These are phyloP conservation scores for Meganola albula DNA, from an alignment of 2,888 invertebrate genomes.

Conservation along the genomic window DNA sequence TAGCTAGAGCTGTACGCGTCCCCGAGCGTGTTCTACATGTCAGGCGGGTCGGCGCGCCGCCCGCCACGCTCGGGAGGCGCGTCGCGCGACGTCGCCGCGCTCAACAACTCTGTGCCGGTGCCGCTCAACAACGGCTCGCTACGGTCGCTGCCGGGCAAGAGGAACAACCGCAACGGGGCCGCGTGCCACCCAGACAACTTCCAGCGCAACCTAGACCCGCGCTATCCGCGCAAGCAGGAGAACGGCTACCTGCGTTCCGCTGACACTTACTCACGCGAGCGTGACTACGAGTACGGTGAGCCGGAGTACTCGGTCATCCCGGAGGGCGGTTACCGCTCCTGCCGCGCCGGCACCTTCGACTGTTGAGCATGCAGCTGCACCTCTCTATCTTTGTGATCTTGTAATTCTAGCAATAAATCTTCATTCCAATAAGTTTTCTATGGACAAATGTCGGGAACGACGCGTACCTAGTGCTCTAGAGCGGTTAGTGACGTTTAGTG, in stretches of 20 bases:
- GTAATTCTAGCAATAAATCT: constrained; percentile 78
- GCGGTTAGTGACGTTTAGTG: constrained; percentile 66
- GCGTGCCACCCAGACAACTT: constrained; percentile 71
- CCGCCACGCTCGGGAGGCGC: constrained; percentile 72
- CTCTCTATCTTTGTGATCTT: constrained; percentile 72
- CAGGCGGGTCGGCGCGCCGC: constrained; percentile 76
- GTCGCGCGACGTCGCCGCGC: constrained; percentile 52
- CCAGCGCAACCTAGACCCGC: constrained; percentile 70
- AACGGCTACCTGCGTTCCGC: constrained; percentile 70
- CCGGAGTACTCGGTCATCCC: constrained; percentile 74
- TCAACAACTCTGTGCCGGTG: constrained; percentile 73
- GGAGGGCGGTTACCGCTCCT: constrained; percentile 61
- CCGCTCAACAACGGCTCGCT: constrained; percentile 73
- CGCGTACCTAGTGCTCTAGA: constrained; percentile 73
- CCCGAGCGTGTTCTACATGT: constrained; percentile 87
- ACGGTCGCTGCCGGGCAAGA: constrained; percentile 69
- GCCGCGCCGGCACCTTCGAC: constrained; percentile 73
- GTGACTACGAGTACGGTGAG: constrained; percentile 61
- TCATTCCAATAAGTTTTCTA: constrained; percentile 75
- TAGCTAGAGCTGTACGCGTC: constrained; percentile 97
- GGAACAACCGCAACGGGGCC: constrained; percentile 65
- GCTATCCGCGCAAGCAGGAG: constrained; percentile 72
- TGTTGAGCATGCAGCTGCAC: constrained; percentile 60
- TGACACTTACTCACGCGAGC: constrained; percentile 61
- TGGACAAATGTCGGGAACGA: constrained; percentile 51